phyloP scores from a whole-genome alignment of 2,797 vertebrate genomes.

The Poliocrania exsul region DNA sequence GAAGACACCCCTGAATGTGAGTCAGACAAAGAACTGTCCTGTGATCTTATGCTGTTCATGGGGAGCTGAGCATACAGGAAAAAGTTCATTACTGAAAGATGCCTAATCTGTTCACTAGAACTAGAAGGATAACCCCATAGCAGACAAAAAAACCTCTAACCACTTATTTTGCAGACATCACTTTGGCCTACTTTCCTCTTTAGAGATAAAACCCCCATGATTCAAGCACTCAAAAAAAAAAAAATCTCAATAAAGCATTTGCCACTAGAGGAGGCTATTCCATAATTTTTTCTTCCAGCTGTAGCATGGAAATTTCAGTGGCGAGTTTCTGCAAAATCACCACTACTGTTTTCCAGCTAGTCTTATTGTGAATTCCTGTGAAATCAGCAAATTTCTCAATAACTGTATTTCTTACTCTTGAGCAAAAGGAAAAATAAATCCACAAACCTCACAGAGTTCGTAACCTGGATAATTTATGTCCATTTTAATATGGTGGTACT shows the following conservation, averaged over 20 bases:
- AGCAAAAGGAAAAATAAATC: background rate
- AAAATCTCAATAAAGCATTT: background rate
- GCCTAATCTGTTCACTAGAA: background rate
- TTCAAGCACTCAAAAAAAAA: background rate
- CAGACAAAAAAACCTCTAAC: background rate
- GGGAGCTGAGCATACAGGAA: background rate
- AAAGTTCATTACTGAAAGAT: background rate
- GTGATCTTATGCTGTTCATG: background rate
- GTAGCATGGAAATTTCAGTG: background rate
- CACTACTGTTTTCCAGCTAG: background rate
- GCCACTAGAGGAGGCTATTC: conserved; percentile 57
- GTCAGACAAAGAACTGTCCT: background rate
- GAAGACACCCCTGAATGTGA: background rate
- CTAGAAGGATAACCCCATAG: background rate
- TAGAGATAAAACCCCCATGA: fast-evolving
- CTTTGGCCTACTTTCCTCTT: background rate
- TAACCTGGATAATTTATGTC: background rate
- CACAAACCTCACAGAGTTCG: background rate
- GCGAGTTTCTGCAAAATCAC: background rate
- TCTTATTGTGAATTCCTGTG: background rate
- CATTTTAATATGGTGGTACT: background rate
- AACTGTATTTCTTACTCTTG: background rate
- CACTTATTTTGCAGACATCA: background rate
- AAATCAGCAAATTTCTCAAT: background rate
- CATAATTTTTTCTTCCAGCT: background rate